Evolutionary conservation across 2,113 vertebrate species (phyloP), one percentile per base, ranked within the genome.

Genomic region (Xenopus borealis): DNA sequence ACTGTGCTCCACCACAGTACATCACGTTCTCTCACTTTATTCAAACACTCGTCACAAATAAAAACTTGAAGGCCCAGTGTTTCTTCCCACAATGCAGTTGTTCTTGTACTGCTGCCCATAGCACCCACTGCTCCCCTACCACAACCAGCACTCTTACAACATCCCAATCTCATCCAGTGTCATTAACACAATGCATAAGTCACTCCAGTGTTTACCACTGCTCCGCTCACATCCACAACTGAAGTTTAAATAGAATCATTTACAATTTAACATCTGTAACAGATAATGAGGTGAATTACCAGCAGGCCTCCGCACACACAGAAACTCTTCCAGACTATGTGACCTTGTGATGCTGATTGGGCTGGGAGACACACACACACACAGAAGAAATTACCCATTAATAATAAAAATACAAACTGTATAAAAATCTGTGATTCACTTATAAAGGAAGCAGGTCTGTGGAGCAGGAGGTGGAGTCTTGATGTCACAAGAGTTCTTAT

Each of bases 391-490:
- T 62, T 63, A 46, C 30, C 58, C n/a, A 17, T 62, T 52, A 62
- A 63, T 76, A 76, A 75, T n/a, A 75, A 63, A 47, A 72, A 55
- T 45, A 69, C 69, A 18, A 50, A 52, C 65, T 58, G 66, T 76
- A 76, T 69, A 76, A 62, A 69, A 63, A 55, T 44, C 17, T 69
- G 57, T 62, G 66, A 69, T 69, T 76, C 73, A 76, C 73, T 69
- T 76, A 76, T 76, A 76, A 61, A 69, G 27, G 23, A 66, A 69
- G 66, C 65, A 62, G 73, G 19, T 55, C 7, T 69, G 66, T 63
- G 73, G 66, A 17, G 73, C 20, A 55, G 12, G 46, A 46, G 66
- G 58, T 69, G 59, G 46, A 76, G 66, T 63, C 66, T 44, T 46
- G 23, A 46, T 62, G 46, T 76, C 57, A 46, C 12, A 18, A n/a